These are phyloP conservation scores for Rhimphoctona megacephalus DNA, from an alignment of 2,888 invertebrate species.

Conservation along the genomic window DNA sequence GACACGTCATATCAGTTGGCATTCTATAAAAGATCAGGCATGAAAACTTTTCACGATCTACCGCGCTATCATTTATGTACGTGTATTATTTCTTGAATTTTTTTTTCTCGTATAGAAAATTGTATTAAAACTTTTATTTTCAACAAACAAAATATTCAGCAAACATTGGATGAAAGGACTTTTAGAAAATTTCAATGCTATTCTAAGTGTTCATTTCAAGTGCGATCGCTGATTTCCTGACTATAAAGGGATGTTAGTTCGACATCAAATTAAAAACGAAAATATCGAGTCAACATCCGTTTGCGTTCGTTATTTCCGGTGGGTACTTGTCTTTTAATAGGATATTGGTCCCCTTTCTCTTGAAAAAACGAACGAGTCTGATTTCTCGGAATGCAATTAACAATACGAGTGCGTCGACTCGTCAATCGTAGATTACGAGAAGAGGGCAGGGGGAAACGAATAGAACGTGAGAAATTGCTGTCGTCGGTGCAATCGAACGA, in stretches of 20 bases:
- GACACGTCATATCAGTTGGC: not conserved
- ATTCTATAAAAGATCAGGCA: constrained; percentile 4
- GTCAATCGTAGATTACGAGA: constrained; percentile 45
- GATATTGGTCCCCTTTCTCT: constrained; percentile 16
- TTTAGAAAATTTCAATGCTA: not conserved
- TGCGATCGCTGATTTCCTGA: not conserved
- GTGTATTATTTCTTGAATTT: not conserved
- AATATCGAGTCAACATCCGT: constrained; percentile 24
- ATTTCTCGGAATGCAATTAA: constrained; percentile 62
- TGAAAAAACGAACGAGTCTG: constrained; percentile 22
- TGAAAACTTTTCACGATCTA: not conserved
- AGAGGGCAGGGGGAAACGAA: constrained; percentile 24
- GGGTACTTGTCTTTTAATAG: constrained; percentile 37
- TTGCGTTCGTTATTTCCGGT: constrained; percentile 42
- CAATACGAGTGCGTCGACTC: constrained; percentile 50
- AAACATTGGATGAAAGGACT: not conserved
- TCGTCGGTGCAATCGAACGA: constrained; percentile 61
- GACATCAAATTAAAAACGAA: not conserved
- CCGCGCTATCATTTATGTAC: not conserved
- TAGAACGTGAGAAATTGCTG: constrained; percentile 65
- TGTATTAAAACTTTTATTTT: not conserved
- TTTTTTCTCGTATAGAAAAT: not conserved
- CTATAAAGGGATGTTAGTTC: not conserved
- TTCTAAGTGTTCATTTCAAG: not conserved
- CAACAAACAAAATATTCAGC: not conserved